phyloP scores from a whole-genome alignment of 2,797 vertebrate species.

The Peromyscus attwateri region DNA sequence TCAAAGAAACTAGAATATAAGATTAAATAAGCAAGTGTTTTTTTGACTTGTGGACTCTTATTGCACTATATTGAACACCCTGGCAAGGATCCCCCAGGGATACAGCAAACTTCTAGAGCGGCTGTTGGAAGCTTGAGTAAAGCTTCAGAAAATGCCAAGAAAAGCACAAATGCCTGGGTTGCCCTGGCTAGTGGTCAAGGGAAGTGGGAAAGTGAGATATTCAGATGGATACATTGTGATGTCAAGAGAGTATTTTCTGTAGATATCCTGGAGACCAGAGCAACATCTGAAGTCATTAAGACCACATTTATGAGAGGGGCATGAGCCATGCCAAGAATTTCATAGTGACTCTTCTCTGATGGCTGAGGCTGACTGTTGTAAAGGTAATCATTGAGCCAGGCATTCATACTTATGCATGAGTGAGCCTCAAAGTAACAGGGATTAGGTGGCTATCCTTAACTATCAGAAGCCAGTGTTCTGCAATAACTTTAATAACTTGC shows the following conservation, averaged over 20 bases:
- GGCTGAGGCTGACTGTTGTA: background rate
- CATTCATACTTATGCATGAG: background rate
- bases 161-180: background rate
- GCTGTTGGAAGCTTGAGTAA: background rate
- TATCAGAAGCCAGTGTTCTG: constrained; percentile 11
- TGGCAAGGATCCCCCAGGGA: background rate
- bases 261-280: background rate
- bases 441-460: background rate
- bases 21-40: constrained; percentile 22
- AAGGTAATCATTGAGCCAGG: background rate
- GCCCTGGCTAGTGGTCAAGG: background rate
- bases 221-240: background rate
- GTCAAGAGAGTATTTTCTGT: background rate
- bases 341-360: background rate
- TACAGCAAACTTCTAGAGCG: background rate
- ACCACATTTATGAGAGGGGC: background rate
- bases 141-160: background rate
- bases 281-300: background rate
- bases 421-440: background rate
- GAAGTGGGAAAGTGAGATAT: background rate
- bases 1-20: background rate
- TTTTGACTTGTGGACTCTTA: background rate
- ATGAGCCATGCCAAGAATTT: background rate
- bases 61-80: background rate
- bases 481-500: background rate